Evolutionary conservation across 2,888 invertebrate genomes (phyloP), one percentile per base, ranked within the genome.

Genomic region (Chalcosyrphus nemorum): DNA sequence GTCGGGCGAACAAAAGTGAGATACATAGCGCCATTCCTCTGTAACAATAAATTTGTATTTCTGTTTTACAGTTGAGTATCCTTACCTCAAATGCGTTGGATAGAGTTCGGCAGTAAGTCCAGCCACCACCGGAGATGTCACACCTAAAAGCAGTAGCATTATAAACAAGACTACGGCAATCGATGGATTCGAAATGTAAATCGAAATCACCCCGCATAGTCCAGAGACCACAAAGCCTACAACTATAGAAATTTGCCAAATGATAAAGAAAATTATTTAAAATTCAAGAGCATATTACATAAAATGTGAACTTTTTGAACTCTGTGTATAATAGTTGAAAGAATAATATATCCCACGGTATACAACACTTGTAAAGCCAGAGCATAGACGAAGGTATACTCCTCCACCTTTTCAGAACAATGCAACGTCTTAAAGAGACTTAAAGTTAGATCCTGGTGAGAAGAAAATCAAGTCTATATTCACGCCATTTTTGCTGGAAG

Each of bases 21-120:
- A 93, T 92, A 45, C 93, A 92, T 57, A 93, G 87, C 19, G 93
- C 93, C 92, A 93, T 93, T 17, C 91, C 93, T 86, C 93, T 90
- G 65, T 88, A 89, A n/a, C n/a, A n/a, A n/a, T n/a, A 6, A 52
- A 38, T 35, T n/a, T n/a, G n/a, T n/a, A n/a, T n/a, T n/a, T n/a
- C n/a, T n/a, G n/a, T 4, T 2, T 24, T 4, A 29, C 4, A 24
- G 4, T 24, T 4, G n/a, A n/a, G 2, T 24, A 9, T 13, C 1
- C n/a, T 41, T 86, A 90, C 90, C 90, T 88, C 41, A 90, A 86
- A 66, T 89, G 87, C 35, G 90, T 91, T 29, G 91, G 91, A 86
- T 88, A 90, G 11, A 90, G 71, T 56, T 90, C 91, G 3, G 90
- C 88, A 13, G 89, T 88, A 4, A 88, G 87, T 4, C 88, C 88